Percentiles rank a stretch among this genome's conserved stretches.
These are phyloP conservation scores for Drosophila nikananu DNA, from an alignment of 1,140 invertebrate species.

Conservation along the genomic window DNA sequence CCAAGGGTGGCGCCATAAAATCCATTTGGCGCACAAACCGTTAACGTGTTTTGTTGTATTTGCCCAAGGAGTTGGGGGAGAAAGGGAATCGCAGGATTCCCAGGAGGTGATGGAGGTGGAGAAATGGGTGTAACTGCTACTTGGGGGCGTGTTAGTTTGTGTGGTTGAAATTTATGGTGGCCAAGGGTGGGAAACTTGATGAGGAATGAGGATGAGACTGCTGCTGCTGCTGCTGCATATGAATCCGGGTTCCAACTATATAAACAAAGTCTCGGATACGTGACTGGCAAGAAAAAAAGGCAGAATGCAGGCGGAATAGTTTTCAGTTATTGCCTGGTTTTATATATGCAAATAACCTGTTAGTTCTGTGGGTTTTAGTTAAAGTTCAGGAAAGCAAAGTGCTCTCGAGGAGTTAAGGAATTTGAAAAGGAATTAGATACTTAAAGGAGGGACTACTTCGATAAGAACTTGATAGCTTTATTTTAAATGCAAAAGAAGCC, in stretches of 20 bases:
- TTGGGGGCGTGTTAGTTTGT: conserved; percentile 56
- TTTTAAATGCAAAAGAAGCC: background rate
- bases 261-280: conserved; percentile 37
- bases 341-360: conserved; percentile 17
- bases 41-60: conserved; percentile 66
- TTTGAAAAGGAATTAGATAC: background rate
- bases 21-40: conserved; percentile 73
- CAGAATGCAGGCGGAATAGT: conserved; percentile 20
- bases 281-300: conserved; percentile 22
- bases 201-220: conserved; percentile 36
- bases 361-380: conserved; percentile 15
- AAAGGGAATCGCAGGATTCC: conserved; percentile 1
- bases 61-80: conserved; percentile 7
- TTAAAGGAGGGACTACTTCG: too few relatives aligned
- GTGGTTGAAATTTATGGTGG: conserved; percentile 64
- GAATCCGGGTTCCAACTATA: conserved; percentile 31
- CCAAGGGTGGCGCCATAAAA: conserved; percentile 66
- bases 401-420: background rate
- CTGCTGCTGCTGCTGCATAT: conserved; percentile 24
- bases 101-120: conserved; percentile 5
- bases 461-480: background rate
- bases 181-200: conserved; percentile 13
- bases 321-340: conserved; percentile 14
- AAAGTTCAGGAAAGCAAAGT: background rate
- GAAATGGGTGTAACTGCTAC: conserved; percentile 20